Base-by-base conservation (phyloP, 2,113 vertebrate species). In the Oenanthe melanoleuca region DNA sequence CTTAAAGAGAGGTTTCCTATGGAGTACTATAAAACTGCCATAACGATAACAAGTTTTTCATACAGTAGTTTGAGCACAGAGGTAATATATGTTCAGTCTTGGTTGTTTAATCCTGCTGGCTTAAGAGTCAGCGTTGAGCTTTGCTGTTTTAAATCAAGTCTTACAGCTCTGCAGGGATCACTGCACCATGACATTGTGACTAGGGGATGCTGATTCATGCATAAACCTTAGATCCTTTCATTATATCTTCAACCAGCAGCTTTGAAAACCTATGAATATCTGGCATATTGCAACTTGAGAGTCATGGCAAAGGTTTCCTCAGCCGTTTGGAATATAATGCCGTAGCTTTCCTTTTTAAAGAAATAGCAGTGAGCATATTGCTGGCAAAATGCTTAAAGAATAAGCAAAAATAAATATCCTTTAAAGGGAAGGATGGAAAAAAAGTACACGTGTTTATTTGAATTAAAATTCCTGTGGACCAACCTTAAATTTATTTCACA, bases 161-260 rank as follows among this genome's bases (percentile, higher is more conserved):
- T 94, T 96, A 86, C n/a, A 83, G 94, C 95, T 97, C 96, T 93
- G 93, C 89, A 92, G 91, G 95, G 91, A 89, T 97, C 91, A 71
- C 90, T 97, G 92, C 95, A 97, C 82, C 93, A 90, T 97, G 96
- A 96, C 96, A 88, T 91, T 92, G 83, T 95, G 91, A 97, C 85
- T 95, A 87, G 61, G 89, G 79, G 87, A 85, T 96, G 96, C 96
- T 97, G 97, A 98, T 98, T 98, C 96, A 98, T 97, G 94, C 89
- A 85, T 92, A 97, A 88, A 95, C 53, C 84, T 94, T 82, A 92
- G 69, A 83, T 92, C 61, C 65, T 95, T 85, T 84, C 56, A 26
- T 88, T 82, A 71, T 92, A 56, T 93, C 52, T 92, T 91, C 86
- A 88, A 82, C 59, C 57, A 88, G 77, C 50, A 94, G 79, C 82